These are phyloP conservation scores for Mesoclemmys tuberculata DNA, from an alignment of 2,113 vertebrate species.

Conservation along the genomic window DNA sequence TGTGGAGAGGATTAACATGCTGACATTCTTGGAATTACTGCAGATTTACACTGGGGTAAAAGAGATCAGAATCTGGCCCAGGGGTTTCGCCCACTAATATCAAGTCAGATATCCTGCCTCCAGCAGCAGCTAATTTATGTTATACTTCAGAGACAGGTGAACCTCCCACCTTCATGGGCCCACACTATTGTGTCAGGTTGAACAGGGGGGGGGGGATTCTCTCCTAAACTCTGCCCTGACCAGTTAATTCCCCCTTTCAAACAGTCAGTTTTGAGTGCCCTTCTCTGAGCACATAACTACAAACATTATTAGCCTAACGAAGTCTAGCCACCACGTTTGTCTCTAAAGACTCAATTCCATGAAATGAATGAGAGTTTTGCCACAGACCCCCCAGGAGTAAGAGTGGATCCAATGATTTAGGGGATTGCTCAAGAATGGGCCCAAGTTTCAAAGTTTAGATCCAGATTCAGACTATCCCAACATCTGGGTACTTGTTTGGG, in stretches of 20 bases:
- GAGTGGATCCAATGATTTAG: fast-evolving
- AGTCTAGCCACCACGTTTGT: background rate
- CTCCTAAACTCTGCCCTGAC: background rate
- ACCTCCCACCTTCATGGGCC: background rate
- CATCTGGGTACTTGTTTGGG: background rate
- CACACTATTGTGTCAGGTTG: background rate
- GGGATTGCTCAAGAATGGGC: fast-evolving
- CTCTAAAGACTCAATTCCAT: fast-evolving
- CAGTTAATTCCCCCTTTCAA: background rate
- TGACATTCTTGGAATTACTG: background rate
- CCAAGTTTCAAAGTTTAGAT: background rate
- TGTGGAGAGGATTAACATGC: background rate
- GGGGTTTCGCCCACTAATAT: background rate
- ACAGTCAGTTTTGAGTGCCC: background rate
- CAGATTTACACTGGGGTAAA: background rate
- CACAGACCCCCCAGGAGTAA: background rate
- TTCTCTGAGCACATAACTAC: fast-evolving
- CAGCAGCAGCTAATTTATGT: background rate
- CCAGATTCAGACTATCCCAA: background rate
- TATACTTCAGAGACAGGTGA: background rate
- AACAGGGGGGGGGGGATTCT: background rate
- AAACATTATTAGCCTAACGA: background rate
- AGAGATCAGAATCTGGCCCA: background rate
- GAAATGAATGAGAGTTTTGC: background rate
- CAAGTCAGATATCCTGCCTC: too few relatives aligned